phyloP scores from a whole-genome alignment of 2,888 invertebrate genomes.

The Folsomia manolachei region DNA sequence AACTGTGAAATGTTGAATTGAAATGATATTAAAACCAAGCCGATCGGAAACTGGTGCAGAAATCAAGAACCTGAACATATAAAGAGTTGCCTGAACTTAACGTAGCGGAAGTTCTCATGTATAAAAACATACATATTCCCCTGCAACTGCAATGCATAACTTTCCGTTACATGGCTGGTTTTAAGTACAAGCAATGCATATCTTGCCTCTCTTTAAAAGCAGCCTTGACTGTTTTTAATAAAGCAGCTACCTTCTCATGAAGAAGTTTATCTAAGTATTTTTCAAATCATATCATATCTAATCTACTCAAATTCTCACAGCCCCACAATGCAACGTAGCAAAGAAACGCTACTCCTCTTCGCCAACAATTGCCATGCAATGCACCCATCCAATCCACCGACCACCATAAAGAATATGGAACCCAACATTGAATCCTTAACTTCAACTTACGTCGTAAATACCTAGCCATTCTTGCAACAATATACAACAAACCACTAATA shows the following conservation, averaged over 20 bases:
- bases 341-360: neutral
- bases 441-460: too few species aligned
- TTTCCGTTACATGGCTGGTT: slow-evolving; percentile 11
- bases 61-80: slow-evolving; percentile 15
- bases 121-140: neutral
- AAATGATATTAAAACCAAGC: neutral
- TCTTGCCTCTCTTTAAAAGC: too few species aligned
- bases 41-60: slow-evolving; percentile 6
- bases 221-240: slow-evolving; percentile 8
- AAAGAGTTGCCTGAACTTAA: slow-evolving; percentile 7
- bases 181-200: slow-evolving; percentile 13
- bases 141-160: slow-evolving; percentile 5
- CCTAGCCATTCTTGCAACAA: neutral
- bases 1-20: neutral
- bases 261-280: neutral
- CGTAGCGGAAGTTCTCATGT: slow-evolving; percentile 17
- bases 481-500: neutral
- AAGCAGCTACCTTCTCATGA: neutral
- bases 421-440: too few species aligned
- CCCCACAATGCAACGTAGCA: neutral
- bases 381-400: neutral
- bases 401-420: too few species aligned
- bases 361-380: neutral
- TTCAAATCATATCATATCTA: neutral
- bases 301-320: slow-evolving; percentile 3